phyloP scores from a whole-genome alignment of 2,113 vertebrate genomes.

The Pelecanus crispus region DNA sequence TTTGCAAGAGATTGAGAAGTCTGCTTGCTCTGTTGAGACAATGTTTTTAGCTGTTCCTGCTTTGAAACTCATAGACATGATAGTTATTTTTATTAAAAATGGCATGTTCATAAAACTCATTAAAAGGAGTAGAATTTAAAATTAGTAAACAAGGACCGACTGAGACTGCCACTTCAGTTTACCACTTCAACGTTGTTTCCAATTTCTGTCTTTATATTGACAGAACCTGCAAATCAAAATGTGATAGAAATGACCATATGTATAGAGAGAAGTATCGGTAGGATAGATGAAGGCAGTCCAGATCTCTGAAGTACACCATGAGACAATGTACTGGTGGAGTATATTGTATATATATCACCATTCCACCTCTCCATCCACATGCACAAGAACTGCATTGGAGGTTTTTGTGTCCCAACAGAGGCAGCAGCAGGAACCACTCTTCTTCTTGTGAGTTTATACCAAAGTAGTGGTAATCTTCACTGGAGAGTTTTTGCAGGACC shows the following conservation, averaged over 20 bases:
- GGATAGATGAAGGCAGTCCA: neutral
- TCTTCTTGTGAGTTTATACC: neutral
- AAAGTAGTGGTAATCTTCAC: neutral
- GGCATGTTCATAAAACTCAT: neutral
- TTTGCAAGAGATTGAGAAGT: neutral
- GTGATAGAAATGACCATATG: neutral
- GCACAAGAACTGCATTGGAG: neutral
- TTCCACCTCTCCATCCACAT: neutral
- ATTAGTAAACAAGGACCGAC: neutral
- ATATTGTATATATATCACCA: neutral
- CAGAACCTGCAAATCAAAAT: neutral
- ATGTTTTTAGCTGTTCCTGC: neutral
- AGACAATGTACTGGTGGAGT: neutral
- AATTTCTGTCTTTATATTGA: neutral
- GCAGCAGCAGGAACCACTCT: neutral
- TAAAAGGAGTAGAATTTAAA: neutral
- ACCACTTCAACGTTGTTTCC: neutral
- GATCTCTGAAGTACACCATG: neutral
- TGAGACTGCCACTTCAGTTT: neutral
- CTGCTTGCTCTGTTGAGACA: neutral
- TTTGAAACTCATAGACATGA: constrained; percentile 10
- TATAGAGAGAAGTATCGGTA: neutral
- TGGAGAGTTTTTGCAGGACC: neutral
- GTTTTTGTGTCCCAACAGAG: neutral
- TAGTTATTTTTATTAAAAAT: constrained; percentile 37